These are phyloP conservation scores for Ctena decussata DNA, from an alignment of 2,888 invertebrate genomes.

Conservation along the genomic window DNA sequence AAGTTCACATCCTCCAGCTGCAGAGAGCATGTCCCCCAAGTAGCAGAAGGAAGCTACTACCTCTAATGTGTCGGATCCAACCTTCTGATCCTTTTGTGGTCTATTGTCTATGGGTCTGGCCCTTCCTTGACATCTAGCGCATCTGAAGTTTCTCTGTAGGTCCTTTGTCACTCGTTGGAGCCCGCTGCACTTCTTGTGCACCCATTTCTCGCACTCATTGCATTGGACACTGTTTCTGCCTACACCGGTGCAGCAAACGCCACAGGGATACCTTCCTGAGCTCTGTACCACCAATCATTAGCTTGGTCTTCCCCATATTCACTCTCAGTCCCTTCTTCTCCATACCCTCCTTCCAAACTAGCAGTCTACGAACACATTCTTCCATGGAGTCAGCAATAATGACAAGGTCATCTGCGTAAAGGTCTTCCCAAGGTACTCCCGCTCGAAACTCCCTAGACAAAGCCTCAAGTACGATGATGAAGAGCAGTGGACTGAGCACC, in stretches of 20 bases:
- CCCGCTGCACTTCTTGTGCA: no score
- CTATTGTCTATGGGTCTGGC: no score
- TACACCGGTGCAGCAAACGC: no score
- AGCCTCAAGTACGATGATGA: constrained; percentile 22
- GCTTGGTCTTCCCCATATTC: background rate
- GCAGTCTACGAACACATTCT: background rate
- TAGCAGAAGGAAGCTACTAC: background rate
- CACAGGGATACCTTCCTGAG: no score
- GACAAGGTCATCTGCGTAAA: constrained; percentile 19
- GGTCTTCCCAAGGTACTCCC: background rate
- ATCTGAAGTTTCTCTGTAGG: no score
- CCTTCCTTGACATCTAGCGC: no score
- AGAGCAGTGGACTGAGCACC: constrained; percentile 23
- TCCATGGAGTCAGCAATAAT: background rate
- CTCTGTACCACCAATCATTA: background rate
- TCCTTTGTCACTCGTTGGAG: no score
- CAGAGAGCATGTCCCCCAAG: background rate
- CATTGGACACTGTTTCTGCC: no score
- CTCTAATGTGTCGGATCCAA: background rate
- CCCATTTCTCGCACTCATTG: no score
- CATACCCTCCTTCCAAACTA: background rate
- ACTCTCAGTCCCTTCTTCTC: background rate
- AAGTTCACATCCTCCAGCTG: background rate
- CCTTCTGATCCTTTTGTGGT: no score
- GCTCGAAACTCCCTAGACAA: background rate